Conservation (phyloP, 1,140 invertebrate species). For the Diabrotica undecimpunctata region DNA sequence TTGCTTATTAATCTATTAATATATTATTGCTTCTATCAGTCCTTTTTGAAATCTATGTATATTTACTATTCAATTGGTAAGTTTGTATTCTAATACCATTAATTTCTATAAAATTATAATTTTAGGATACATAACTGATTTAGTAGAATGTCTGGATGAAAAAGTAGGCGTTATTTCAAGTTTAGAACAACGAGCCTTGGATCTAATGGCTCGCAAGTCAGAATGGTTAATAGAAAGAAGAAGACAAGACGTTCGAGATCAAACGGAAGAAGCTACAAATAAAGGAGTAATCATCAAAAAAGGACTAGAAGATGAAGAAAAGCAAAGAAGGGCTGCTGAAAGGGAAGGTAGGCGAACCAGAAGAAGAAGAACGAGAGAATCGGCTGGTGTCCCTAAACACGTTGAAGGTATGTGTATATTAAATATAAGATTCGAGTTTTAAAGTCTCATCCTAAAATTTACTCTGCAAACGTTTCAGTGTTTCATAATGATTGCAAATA, state of each 20-base stretch:
- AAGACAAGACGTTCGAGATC: slow-evolving; percentile 87
- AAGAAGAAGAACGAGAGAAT: slow-evolving; percentile 63
- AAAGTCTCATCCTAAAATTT: background rate
- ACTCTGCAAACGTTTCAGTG: no score
- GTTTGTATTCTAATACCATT: no score
- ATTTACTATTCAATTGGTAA: no score
- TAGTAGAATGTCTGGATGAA: slow-evolving; percentile 93
- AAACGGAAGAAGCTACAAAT: slow-evolving; percentile 82
- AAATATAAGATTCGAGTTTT: background rate
- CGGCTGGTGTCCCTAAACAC: slow-evolving; percentile 58
- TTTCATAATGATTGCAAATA: no score
- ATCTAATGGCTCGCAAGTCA: slow-evolving; percentile 67
- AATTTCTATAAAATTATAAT: background rate
- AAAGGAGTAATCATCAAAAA: slow-evolving; percentile 49
- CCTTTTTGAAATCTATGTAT: no score
- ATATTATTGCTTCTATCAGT: no score
- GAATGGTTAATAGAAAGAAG: slow-evolving; percentile 74
- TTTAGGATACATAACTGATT: slow-evolving; percentile 83
- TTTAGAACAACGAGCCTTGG: slow-evolving; percentile 74
- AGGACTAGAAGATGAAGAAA: slow-evolving; percentile 64
- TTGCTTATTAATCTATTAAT: no score
- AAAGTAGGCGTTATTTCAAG: slow-evolving; percentile 74
- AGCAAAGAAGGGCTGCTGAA: slow-evolving; percentile 77
- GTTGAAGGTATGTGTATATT: slow-evolving; percentile 65
- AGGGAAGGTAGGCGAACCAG: slow-evolving; percentile 82